Evolutionary conservation across 2,888 invertebrate genomes (phyloP), one percentile per base, ranked within the genome.

Genomic region (Melanchra persicariae): DNA sequence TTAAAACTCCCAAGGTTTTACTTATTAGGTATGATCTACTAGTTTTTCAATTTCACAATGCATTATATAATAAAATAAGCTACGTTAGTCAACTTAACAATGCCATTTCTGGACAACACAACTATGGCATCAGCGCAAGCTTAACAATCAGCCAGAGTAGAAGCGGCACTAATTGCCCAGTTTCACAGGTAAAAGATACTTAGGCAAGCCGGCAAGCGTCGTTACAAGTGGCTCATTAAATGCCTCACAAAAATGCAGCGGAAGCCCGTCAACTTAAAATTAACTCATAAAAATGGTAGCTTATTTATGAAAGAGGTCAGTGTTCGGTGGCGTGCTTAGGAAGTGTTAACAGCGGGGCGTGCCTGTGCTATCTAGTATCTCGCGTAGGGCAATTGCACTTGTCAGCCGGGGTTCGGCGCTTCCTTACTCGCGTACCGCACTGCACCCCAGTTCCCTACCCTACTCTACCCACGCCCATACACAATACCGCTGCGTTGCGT

Each of bases 331-430:
- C 93, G 93, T 93, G 92, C 87, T 83, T 77, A 86, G 91, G 89
- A 91, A 90, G 93, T 92, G 93, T 93, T 93, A 93, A 92, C 92
- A 92, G 86, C 89, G 86, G 91, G 92, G 92, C 91, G 93, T 89
- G 91, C 91, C 92, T 91, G 91, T 86, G 91, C 92, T 94, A 93
- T 94, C 93, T 93, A 85, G 89, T 91, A 94, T 93, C 93, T 92
- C 83, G 88, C 87, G 87, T 87, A 88, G 83, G 85, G 86, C 92
- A 90, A 93, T 93, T 93, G 92, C 91, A 92, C 92, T 93, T 93
- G 93, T 92, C 92, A 92, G 93, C 90, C 87, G 83, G 83, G 79
- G 81, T 87, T 84, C 84, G 87, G 87, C 87, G 81, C 75, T 84
- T 84, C 85, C 82, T 83, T 74, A 54, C 62, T 69, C 70, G 67